These are phyloP conservation scores for Brachypteracias leptosomus DNA, from an alignment of 2,113 vertebrate genomes.

Conservation along the genomic window DNA sequence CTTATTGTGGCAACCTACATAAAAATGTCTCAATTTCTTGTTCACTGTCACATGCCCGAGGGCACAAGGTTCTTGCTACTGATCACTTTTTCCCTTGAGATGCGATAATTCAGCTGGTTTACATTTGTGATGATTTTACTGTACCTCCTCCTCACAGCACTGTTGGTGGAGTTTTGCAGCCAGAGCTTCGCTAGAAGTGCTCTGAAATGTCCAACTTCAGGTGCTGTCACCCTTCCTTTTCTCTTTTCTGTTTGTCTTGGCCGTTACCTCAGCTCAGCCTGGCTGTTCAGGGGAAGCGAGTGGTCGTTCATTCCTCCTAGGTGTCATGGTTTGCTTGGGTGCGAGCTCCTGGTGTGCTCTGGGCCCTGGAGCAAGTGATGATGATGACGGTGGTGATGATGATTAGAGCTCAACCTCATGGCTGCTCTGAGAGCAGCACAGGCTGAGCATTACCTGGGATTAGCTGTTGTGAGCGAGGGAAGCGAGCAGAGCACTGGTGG, in stretches of 20 bases:
- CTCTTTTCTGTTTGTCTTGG: neutral
- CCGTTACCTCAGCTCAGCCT: neutral
- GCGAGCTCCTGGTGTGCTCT: rapidly evolving
- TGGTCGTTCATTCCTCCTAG: rapidly evolving
- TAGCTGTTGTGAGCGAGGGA: rapidly evolving
- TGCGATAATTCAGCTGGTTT: slow-evolving; percentile 47
- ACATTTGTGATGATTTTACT: neutral
- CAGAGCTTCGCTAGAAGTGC: neutral
- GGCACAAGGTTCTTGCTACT: neutral
- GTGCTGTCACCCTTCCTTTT: neutral
- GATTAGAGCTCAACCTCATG: neutral
- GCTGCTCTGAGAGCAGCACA: neutral
- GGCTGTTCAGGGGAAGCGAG: rapidly evolving
- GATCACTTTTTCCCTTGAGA: neutral
- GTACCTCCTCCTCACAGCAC: neutral
- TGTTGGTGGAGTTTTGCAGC: neutral
- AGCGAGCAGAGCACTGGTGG: rapidly evolving
- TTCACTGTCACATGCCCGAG: neutral
- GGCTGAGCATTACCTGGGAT: neutral
- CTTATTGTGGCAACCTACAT: neutral
- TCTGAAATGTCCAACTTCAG: neutral
- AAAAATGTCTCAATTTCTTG: neutral
- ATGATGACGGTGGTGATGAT: neutral
- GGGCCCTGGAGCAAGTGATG: neutral
- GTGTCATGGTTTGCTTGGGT: neutral